Evolutionary conservation across 2,888 invertebrate species (phyloP).

Genomic region (Ryuthela nishihirai): DNA sequence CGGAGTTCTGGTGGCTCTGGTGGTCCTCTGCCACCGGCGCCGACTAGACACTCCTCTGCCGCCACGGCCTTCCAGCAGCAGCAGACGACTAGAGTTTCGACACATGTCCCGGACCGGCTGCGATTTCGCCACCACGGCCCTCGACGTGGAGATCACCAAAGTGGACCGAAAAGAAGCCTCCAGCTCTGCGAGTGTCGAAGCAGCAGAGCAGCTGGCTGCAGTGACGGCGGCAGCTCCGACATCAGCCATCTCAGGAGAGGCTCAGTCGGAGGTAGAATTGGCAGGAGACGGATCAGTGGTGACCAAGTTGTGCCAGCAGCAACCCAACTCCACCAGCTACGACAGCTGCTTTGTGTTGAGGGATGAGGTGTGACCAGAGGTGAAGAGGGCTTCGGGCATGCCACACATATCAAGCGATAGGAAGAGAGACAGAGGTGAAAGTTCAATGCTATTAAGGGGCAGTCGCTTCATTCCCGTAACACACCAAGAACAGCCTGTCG

Average conservation of each 20-base stretch:
- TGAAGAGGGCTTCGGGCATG: no score
- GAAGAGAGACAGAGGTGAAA: no score
- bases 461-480: no score
- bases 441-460: no score
- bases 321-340: slow-evolving; percentile 15
- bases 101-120: not conserved
- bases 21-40: slow-evolving; percentile 23
- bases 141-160: not conserved
- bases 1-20: slow-evolving; percentile 19
- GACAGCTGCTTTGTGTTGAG: slow-evolving; percentile 25
- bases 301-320: slow-evolving; percentile 23
- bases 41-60: slow-evolving; percentile 15
- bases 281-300: slow-evolving; percentile 13
- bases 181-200: not conserved
- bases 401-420: no score
- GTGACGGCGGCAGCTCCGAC: slow-evolving; percentile 7
- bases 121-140: not conserved
- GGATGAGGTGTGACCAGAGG: slow-evolving; percentile 28
- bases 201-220: slow-evolving; percentile 9
- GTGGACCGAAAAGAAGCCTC: not conserved
- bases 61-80: slow-evolving; percentile 9
- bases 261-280: slow-evolving; percentile 28
- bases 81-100: no score
- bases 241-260: slow-evolving; percentile 12
- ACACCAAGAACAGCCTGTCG: no score